Evolutionary conservation across 2,797 vertebrate genomes (phyloP), one percentile per base, ranked within the genome.

Genomic region (Tympanoctomys barrerae): DNA sequence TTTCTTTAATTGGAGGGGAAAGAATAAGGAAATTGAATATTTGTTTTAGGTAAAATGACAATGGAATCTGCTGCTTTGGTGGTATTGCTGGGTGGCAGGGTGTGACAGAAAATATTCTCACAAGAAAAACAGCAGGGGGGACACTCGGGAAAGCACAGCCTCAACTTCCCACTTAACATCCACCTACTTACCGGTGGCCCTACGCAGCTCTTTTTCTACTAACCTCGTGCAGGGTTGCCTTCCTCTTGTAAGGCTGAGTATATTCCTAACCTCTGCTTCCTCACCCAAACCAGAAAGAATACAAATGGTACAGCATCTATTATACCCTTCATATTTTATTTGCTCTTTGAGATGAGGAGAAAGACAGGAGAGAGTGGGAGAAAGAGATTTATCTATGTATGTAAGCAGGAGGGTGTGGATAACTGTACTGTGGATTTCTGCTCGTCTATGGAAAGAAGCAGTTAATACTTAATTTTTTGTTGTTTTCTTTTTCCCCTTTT

Each of bases 21-120:
- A 87, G 86, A 2, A 59, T 13, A 68, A 31, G 71, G 28, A 33
- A 87, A 83, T 46, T 10, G 9, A 36, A 52, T 18, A 7, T 71
- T 73, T 84, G 42, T 96, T 46, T 89, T 46, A 66, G 21, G 21
- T 2, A 57, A 83, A 91, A 11, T 91, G 33, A 80, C 64, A 85
- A 31, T 75, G 11, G 22, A 68, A 64, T 68, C 54, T 66, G 24
- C 68, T 84, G 70, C 28, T 87, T 82, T 28, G 77, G 52, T 84
- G 46, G 77, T 46, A 13, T 2, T 24, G 3, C 64, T 64, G 46
- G n/a, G 22, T 46, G 39, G 57, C 11, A 66, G 31, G 22, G 5
- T 6, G 5, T 31, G 42, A 26, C 31, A 33, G 7, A 61, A 82
- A 59, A 36, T 5, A 39, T 31, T 21, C 33, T 92, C 33, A 49